A percentile compares a stretch with the other conserved stretches of the same genome.
These are phyloP conservation scores for Hypercompe scribonia DNA, from an alignment of 2,888 invertebrate genomes.

Conservation along the genomic window DNA sequence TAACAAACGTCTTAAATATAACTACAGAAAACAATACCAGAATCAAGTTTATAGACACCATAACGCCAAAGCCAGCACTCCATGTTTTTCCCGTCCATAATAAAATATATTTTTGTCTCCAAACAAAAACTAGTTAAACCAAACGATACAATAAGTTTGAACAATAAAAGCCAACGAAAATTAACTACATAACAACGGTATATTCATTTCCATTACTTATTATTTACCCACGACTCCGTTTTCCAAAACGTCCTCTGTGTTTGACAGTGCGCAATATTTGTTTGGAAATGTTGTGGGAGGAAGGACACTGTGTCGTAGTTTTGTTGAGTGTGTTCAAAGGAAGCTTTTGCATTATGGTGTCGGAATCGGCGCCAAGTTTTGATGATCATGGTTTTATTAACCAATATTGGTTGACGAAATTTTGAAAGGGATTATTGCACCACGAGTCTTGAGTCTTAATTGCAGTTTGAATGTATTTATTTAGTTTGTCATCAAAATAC, in stretches of 20 bases:
- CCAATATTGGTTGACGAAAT: slow-evolving; percentile 81
- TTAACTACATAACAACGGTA: slow-evolving; percentile 55
- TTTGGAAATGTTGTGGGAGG: slow-evolving; percentile 21
- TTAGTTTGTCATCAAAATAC: no score
- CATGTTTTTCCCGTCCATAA: slow-evolving; percentile 38
- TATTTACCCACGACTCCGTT: slow-evolving; percentile 42
- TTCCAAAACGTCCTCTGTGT: slow-evolving; percentile 45
- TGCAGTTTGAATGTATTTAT: neutral
- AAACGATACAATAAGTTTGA: slow-evolving; percentile 82
- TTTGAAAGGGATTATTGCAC: slow-evolving; percentile 51
- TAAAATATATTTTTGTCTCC: slow-evolving; percentile 48
- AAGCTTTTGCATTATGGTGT: slow-evolving; percentile 67
- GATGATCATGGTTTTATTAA: slow-evolving; percentile 86
- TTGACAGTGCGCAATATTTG: slow-evolving; percentile 25
- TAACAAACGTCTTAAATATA: slow-evolving; percentile 4
- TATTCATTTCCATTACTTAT: slow-evolving; percentile 46
- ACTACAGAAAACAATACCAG: slow-evolving; percentile 16
- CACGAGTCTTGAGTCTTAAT: neutral
- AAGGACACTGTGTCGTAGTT: slow-evolving; percentile 41
- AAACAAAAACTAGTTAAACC: slow-evolving; percentile 72
- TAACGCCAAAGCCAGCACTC: slow-evolving; percentile 21
- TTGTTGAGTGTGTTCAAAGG: slow-evolving; percentile 50
- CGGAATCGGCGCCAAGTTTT: slow-evolving; percentile 77
- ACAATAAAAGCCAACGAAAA: slow-evolving; percentile 65
- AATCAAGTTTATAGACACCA: slow-evolving; percentile 32